Percentiles rank a stretch among this genome's conserved stretches.
phyloP scores from a whole-genome alignment of 1,140 invertebrate species.

The Metopolophium dirhodum region DNA sequence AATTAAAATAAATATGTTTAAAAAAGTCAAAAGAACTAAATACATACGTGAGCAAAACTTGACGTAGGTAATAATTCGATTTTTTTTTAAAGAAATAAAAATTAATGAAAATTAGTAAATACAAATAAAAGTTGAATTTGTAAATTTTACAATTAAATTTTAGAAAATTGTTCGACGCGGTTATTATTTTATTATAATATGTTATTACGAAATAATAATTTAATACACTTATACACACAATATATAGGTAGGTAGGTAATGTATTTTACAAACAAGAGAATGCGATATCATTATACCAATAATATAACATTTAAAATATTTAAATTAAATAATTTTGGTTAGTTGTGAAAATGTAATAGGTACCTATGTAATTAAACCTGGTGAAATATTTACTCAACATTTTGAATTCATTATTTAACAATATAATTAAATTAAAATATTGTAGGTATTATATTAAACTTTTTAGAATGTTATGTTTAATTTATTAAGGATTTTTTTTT shows the following conservation, averaged over 20 bases:
- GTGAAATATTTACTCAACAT: not conserved
- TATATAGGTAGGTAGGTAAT: not conserved
- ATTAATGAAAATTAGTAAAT: not conserved
- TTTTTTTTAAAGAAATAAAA: not conserved
- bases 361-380: not conserved
- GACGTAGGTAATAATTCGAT: constrained; percentile 18
- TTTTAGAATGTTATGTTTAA: not conserved
- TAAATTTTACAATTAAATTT: not conserved
- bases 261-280: not conserved
- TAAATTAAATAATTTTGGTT: not conserved
- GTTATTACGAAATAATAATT: not conserved
- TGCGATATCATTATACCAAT: not conserved
- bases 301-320: not conserved
- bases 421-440: not conserved
- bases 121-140: not conserved
- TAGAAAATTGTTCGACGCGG: not conserved
- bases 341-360: not conserved
- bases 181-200: not conserved
- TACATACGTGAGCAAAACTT: not conserved
- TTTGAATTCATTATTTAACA: not conserved
- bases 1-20: not conserved
- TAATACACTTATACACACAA: not conserved
- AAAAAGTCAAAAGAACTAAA: not conserved
- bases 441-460: not conserved
- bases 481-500: not conserved